Evolutionary conservation across 1,140 invertebrate genomes (phyloP), one percentile per base, ranked within the genome.

Genomic region (Latrodectus geometricus): DNA sequence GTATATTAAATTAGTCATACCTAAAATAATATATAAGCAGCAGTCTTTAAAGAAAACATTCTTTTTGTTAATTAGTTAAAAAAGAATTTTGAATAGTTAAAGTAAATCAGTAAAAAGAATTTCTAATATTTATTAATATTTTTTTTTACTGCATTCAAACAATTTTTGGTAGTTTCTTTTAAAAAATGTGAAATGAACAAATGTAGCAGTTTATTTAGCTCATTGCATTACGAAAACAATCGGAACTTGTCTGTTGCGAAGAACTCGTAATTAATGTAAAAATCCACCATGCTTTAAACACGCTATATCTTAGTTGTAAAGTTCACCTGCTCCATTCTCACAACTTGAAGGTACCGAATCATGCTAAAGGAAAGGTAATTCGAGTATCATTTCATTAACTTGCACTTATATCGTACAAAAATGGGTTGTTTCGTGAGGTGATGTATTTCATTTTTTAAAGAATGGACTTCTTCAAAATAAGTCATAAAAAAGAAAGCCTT

Each of bases 381-480:
- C n/a, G 70, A 54, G 78, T 80, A 49, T 80, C 78, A 80, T 80
- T 80, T 80, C 78, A 80, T 80, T 80, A 69, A 80, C 78, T 80
- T 80, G 50, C 49, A 80, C 54, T 70, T 20, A 70, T 65, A 78
- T 66, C 35, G 56, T 49, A 66, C 76, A 78, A 78, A 49, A 68
- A 78, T 48, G 78, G n/a, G n/a, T 49, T 50, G 35, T 80, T 80
- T 80, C 78, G 76, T 79, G 76, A 20, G 48, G 11, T 49, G 9
- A 9, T n/a, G 23, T 8, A 66, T 49, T 21, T 15, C 76, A 61
- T 78, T 66, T 76, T 14, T 21, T 61, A 49, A 68, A 77, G 35
- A 50, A 76, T 12, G 21, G 20, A 52, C 52, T 61, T 9, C 12
- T 61, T 48, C 23, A 68, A 78, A 78, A 68, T 80, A 80, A 70